phyloP scores from a whole-genome alignment of 2,113 vertebrate species.

The Galeopterus variegatus region DNA sequence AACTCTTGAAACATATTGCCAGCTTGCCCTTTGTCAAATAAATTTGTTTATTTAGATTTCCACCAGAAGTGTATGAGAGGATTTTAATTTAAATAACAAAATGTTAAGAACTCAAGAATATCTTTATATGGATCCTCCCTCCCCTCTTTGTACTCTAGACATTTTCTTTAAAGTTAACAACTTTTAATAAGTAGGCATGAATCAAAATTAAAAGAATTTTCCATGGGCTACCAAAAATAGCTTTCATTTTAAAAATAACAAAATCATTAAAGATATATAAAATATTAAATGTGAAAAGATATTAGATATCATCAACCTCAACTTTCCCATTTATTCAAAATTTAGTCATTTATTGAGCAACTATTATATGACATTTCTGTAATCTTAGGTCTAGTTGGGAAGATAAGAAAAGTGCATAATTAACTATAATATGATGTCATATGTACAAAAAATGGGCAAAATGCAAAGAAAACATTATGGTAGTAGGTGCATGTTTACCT shows the following conservation, averaged over 20 bases:
- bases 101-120: conserved; percentile 48
- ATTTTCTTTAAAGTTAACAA: conserved; percentile 50
- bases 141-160: background rate
- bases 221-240: background rate
- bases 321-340: conserved; percentile 48
- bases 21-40: conserved; percentile 1
- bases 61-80: conserved; percentile 17
- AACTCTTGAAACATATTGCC: conserved; percentile 60
- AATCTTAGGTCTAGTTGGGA: background rate
- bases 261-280: conserved; percentile 49
- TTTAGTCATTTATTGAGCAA: conserved; percentile 60
- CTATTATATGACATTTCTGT: background rate
- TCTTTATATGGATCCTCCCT: background rate
- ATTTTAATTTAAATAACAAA: conserved; percentile 70
- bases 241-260: conserved; percentile 57
- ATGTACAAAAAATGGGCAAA: background rate
- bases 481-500: background rate
- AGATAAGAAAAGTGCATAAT: conserved; percentile 35
- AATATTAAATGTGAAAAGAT: conserved; percentile 48
- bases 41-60: conserved; percentile 67
- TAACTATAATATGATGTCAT: conserved; percentile 9
- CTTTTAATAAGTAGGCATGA: conserved; percentile 39
- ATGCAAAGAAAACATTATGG: background rate
- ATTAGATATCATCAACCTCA: background rate
- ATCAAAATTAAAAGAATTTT: conserved; percentile 64